phyloP scores from a whole-genome alignment of 1,140 invertebrate species.

The Leptonema lineaticorne region DNA sequence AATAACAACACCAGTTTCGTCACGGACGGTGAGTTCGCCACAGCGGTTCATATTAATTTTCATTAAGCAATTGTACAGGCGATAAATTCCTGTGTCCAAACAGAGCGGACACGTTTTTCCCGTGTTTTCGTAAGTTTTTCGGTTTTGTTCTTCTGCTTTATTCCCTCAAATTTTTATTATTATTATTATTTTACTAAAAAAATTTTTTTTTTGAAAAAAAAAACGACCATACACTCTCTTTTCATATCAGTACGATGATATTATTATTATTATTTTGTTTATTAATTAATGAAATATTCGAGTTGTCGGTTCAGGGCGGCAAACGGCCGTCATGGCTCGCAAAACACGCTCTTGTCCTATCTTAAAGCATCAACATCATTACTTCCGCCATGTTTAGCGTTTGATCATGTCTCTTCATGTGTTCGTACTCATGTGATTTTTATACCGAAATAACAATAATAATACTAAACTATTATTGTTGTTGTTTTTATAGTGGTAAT shows the following conservation, averaged over 20 bases:
- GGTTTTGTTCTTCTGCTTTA: neutral
- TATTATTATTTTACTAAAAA: neutral
- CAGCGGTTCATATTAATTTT: constrained; percentile 1
- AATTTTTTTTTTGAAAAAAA: neutral
- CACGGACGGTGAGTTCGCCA: neutral
- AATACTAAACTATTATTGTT: neutral
- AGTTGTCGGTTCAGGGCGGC: neutral
- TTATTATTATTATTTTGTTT: neutral
- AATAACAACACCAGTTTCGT: neutral
- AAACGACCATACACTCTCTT: neutral
- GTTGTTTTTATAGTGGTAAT: too few species aligned
- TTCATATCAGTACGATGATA: too few species aligned
- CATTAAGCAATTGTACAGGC: constrained; percentile 4
- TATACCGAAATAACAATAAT: too few species aligned
- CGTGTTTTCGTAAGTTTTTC: neutral
- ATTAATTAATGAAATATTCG: neutral
- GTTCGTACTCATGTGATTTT: neutral
- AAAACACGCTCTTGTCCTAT: constrained; percentile 6
- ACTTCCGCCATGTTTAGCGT: neutral
- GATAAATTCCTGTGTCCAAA: constrained; percentile 9
- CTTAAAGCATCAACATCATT: constrained; percentile 12
- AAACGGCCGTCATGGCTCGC: constrained; percentile 4
- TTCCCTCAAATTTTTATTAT: neutral
- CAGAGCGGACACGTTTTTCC: constrained; percentile 1
- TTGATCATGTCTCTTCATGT: neutral